phyloP scores from a whole-genome alignment of 2,797 vertebrate genomes.

The Muscicapa striata region DNA sequence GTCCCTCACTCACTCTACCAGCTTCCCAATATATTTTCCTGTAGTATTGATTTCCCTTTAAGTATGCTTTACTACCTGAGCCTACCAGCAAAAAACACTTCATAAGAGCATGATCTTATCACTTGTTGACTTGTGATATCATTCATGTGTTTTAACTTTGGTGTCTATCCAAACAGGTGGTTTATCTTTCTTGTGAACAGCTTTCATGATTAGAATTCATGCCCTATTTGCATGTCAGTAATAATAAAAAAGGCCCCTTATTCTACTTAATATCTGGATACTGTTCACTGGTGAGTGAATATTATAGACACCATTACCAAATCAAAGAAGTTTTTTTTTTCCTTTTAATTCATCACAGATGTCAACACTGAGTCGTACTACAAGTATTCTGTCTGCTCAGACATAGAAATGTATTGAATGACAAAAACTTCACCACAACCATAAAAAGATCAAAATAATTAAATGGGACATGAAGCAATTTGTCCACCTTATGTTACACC shows the following conservation, averaged over 20 bases:
- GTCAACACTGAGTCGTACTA: background rate
- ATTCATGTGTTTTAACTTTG: background rate
- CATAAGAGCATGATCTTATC: slow-evolving; percentile 6
- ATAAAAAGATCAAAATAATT: background rate
- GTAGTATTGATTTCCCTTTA: background rate
- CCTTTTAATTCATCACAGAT: background rate
- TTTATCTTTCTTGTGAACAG: background rate
- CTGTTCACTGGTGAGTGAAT: background rate
- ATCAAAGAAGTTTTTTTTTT: background rate
- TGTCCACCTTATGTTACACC: background rate
- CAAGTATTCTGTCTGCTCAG: background rate
- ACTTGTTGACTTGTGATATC: background rate
- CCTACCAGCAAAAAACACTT: background rate
- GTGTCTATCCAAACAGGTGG: slow-evolving; percentile 30
- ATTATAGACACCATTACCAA: background rate
- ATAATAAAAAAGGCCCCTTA: background rate
- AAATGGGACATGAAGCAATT: background rate
- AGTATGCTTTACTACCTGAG: background rate
- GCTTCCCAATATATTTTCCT: background rate
- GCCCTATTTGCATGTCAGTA: background rate
- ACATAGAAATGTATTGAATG: background rate
- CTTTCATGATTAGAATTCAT: background rate
- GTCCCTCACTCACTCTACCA: background rate
- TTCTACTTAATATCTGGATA: background rate
- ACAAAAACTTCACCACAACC: background rate